Percentiles rank a stretch among this genome's conserved stretches.
phyloP scores from a whole-genome alignment of 2,113 vertebrate genomes.

The Butorides virescens region DNA sequence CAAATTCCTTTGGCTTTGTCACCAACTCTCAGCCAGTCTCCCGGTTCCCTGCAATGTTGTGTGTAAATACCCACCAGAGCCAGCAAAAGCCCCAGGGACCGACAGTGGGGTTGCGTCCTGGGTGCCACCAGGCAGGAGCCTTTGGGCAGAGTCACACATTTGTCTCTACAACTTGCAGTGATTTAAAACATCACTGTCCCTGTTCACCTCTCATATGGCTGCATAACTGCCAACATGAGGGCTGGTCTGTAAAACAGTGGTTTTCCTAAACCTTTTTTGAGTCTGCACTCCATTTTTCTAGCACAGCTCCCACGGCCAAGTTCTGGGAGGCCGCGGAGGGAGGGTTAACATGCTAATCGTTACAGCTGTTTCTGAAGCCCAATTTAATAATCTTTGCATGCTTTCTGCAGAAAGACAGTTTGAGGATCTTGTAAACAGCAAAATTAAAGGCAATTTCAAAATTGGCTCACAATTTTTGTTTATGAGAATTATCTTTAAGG shows the following conservation, averaged over 20 bases:
- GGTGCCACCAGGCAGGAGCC: neutral
- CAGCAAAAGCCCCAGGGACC: neutral
- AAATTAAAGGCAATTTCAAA: neutral
- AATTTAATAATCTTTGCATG: neutral
- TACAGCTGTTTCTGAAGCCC: neutral
- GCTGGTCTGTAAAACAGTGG: neutral
- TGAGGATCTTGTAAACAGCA: neutral
- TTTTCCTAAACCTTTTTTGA: neutral
- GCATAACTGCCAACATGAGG: neutral
- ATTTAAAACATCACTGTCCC: neutral
- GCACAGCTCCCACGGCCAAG: neutral
- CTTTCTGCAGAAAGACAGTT: neutral
- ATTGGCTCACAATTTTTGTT: neutral
- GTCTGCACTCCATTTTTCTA: neutral
- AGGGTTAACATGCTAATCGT: neutral
- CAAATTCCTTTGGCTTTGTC: neutral
- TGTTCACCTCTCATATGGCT: neutral
- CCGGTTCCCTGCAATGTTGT: fast-evolving
- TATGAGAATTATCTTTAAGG: neutral
- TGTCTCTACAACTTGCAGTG: neutral
- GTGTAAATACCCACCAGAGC: fast-evolving
- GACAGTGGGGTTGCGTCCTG: fast-evolving
- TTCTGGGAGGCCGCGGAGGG: fast-evolving
- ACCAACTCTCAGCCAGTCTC: neutral
- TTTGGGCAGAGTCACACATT: neutral